Base-by-base conservation (phyloP, 2,797 vertebrate genomes). In the Triplophysa yarkandensis region DNA sequence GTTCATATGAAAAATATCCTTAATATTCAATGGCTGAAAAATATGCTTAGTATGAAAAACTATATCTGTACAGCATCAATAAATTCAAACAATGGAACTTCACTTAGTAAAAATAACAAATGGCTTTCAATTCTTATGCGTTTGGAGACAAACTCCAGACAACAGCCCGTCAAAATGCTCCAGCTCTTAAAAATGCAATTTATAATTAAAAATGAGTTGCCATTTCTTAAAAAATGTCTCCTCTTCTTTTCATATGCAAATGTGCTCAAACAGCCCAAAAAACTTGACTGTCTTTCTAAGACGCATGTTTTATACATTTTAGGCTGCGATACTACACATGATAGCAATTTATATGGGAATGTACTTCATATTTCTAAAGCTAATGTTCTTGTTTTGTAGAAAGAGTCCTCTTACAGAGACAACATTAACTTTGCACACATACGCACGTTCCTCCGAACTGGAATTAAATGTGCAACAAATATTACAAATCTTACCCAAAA, bases 11-110 rank as follows among this genome's bases (percentile, higher is more conserved):
- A 84, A 84, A 82, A 81, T 85, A 86, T 82, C 77, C 78, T 81
- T 78, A 74, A 74, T 85, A 86, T 76, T 57, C 60, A 87, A 90
- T 87, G 80, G 36, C 84, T 84, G 91, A 87, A 92, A 93, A 92
- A 92, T 91, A 91, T 82, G 88, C 90, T 87, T 89, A 82, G 87
- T 91, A 91, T 91, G 90, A 86, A 88, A 93, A 93, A 93, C 92
- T 92, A 92, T 90, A 91, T 91, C 87, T 92, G 90, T 92, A 92
- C 90, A 92, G 86, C 87, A 88, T 89, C 84, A 88, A 90, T 85
- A 79, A 80, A 88, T 76, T 70, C 76, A 82, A 70, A 80, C 66
- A 23, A 83, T 78, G 79, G 66, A 70, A 60, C 76, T 72, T 79
- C 68, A 73, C 68, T 74, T 78, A 69, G 76, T 71, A 76, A 81